phyloP scores from a whole-genome alignment of 2,113 vertebrate species.

The Podilymbus podiceps region DNA sequence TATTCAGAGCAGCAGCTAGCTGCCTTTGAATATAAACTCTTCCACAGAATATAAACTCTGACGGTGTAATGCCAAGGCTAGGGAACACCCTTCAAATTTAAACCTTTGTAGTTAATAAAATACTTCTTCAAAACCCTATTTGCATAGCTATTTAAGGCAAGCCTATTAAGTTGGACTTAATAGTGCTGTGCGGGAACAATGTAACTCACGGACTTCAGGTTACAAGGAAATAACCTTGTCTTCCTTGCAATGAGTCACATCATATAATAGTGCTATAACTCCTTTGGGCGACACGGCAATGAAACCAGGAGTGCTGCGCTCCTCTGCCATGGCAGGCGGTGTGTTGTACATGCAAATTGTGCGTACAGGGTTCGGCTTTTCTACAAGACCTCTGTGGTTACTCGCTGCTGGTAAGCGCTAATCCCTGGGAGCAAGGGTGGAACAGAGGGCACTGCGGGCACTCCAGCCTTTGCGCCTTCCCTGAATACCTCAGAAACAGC shows the following conservation, averaged over 20 bases:
- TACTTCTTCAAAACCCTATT: not conserved
- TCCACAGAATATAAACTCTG: not conserved
- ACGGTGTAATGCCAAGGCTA: not conserved
- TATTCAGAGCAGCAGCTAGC: not conserved
- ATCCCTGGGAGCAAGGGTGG: not conserved
- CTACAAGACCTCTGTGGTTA: not conserved
- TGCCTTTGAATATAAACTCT: not conserved
- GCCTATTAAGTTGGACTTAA: not conserved
- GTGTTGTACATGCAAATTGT: not conserved
- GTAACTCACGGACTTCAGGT: not conserved
- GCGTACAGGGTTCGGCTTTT: not conserved
- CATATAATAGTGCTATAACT: not conserved
- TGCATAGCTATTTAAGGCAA: not conserved
- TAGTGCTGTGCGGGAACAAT: not conserved
- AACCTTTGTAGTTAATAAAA: not conserved
- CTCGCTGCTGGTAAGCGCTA: not conserved
- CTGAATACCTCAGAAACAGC: not conserved
- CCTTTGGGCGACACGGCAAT: not conserved
- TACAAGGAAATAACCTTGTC: not conserved
- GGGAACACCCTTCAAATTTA: not conserved
- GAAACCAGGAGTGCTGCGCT: not conserved
- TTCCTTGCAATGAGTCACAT: not conserved
- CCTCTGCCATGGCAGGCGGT: not conserved
- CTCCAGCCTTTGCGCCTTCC: not conserved
- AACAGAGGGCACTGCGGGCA: not conserved